Base-by-base conservation (phyloP, 23 tunicate species). In the Halocynthia roretzi region DNA sequence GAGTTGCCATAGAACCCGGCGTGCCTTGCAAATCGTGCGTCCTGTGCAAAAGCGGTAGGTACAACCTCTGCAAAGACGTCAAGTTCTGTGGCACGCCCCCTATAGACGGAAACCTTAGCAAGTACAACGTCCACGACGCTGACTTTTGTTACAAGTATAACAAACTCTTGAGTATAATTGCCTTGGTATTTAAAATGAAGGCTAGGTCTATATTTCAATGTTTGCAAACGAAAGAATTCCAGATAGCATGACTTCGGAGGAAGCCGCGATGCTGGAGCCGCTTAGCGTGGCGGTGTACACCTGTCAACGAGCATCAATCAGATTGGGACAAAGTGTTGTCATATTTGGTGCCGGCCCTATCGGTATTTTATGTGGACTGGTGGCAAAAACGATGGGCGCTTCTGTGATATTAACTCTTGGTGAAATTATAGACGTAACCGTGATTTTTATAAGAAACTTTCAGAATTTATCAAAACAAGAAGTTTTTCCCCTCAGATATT, bases 231-330 rank as follows among this genome's bases (percentile, higher is more conserved):
- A 21, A 7, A 91, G 97, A 67, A n/a, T 92, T 7, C 91, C 98
- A 20, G 82, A 63, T 50, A 62, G 80, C 14, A 68, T 92, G 79
- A 77, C 80, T 5, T 58, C 58, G 51, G 98, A 92, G 62, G 85
- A 92, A 78, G 98, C 93, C 40, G 98, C 98, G 14, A 92, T 92
- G 98, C 15, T 92, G 17, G 98, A 92, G 60, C 98, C 98, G 72
- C 85, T 92, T 10, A 92, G 98, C 69, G 98, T 92, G 81, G 98
- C 98, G 58, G 77, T 92, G 50, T 90, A 92, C 84, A 85, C 98
- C 0, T 92, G 98, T 75, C 66, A 80, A 61, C 55, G 98, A 60
- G 98, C 91, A 2, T 71, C 58, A 8, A 57, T 92, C 8, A 7
- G 48, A 7, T 15, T 17, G 7, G 98, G 92, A 40, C 76, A 86